Percentiles rank a stretch among this genome's conserved stretches.
phyloP scores from a whole-genome alignment of 1,140 invertebrate species.

The Rhopalosiphum padi region DNA sequence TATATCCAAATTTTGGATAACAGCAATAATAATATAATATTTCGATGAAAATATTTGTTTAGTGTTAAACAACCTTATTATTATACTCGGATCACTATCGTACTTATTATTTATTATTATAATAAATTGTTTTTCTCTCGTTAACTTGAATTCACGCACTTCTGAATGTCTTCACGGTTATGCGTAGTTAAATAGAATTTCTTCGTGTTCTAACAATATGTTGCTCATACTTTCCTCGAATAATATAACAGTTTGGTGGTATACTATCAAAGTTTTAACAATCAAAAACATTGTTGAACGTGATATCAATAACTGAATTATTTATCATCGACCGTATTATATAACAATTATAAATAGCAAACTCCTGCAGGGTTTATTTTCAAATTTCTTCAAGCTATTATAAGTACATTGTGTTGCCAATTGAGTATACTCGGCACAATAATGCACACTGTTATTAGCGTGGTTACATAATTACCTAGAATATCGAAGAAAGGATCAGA shows the following conservation, averaged over 20 bases:
- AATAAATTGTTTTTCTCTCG: neutral
- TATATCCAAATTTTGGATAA: too few relatives aligned
- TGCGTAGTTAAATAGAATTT: too few relatives aligned
- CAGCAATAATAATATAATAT: too few relatives aligned
- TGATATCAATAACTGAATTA: neutral
- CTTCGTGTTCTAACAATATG: too few relatives aligned
- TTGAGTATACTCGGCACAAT: neutral
- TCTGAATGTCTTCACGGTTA: too few relatives aligned
- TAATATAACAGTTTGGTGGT: neutral
- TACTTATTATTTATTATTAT: too few relatives aligned
- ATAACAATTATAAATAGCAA: neutral
- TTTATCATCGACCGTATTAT: neutral
- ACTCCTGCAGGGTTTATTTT: neutral
- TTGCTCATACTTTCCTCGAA: neutral
- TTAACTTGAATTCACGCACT: neutral
- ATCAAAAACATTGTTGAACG: neutral
- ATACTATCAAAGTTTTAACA: neutral
- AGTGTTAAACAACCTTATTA: neutral
- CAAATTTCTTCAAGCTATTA: neutral
- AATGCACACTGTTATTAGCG: too few relatives aligned
- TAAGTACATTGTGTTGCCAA: neutral
- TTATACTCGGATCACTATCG: too few relatives aligned
- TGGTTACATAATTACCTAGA: too few relatives aligned
- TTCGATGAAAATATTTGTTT: neutral
- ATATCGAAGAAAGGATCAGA: neutral